Evolutionary conservation across 2,888 invertebrate species (phyloP), one percentile per base, ranked within the genome.

Genomic region (Chymomyza caudatula): DNA sequence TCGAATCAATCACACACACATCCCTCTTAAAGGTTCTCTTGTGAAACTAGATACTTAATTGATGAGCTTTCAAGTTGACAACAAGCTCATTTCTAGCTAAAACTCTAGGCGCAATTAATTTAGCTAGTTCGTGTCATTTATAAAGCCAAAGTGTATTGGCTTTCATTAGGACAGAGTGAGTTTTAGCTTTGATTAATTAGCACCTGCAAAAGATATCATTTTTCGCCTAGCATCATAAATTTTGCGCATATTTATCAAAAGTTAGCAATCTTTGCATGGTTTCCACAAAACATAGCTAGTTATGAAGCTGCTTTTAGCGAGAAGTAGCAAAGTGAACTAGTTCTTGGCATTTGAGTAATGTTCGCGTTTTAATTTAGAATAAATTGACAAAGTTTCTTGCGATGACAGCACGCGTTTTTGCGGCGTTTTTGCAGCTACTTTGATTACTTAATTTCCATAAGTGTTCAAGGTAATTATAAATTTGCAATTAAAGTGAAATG

Each of bases 401-500:
- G 60, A 47, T 73, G 71, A 29, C 55, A 22, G 43, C 52, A 6
- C 60, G 73, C 23, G 56, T 69, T 74, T 62, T 54, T 62, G 61
- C 63, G 53, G 23, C 15, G 29, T 58, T 52, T 55, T 52, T 56
- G 22, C 60, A 37, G 25, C n/a, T 47, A 13, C 11, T 54, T 47
- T 17, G 37, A 13, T 61, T 69, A 25, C 43, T 58, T 63, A 15
- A 61, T 58, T 19, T 61, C 19, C 52, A 22, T 29, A 1, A 43
- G 20, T 62, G 76, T 74, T 81, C 84, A 83, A 82, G 76, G 73
- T 69, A 55, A 73, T 47, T 47, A 47, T 15, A 58, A 81, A 82
- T 85, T 82, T 76, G 86, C 81, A 85, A 82, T 80, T 78, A 84
- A 86, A 42, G 54, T 61, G 52, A 43, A 53, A 81, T 81, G 82